A percentile compares a stretch with the other conserved stretches of the same genome.
These are phyloP conservation scores for Xenopus petersii DNA, from an alignment of 2,797 vertebrate genomes.

Conservation along the genomic window DNA sequence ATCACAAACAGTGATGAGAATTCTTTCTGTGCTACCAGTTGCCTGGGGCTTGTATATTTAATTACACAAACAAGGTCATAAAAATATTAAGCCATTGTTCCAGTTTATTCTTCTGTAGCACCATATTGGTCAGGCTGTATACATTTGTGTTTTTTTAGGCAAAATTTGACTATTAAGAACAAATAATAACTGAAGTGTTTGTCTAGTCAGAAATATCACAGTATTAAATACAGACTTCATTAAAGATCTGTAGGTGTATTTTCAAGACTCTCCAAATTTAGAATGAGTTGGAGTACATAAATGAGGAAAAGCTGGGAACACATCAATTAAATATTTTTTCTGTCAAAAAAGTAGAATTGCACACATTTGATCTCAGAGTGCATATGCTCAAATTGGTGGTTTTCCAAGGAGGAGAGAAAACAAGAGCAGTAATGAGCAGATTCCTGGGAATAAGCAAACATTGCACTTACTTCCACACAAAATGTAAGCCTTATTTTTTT, in stretches of 20 bases:
- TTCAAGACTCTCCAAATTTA: constrained; percentile 38
- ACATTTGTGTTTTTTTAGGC: background rate
- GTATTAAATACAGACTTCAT: constrained; percentile 21
- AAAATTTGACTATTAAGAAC: background rate
- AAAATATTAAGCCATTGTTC: too few relatives aligned
- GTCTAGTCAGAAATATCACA: constrained; percentile 2
- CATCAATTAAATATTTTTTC: constrained; percentile 58
- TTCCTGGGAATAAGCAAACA: constrained; percentile 18
- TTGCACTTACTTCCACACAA: background rate
- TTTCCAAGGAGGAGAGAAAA: constrained; percentile 52
- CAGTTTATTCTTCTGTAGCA: background rate
- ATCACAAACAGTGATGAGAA: too few relatives aligned
- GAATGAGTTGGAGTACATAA: constrained; percentile 36
- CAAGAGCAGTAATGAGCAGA: constrained; percentile 17
- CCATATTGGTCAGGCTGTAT: background rate
- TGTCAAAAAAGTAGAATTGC: constrained; percentile 59
- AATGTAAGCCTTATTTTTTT: background rate
- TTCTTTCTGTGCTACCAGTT: too few relatives aligned
- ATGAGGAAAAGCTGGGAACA: constrained; percentile 38
- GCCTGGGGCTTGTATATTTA: too few relatives aligned
- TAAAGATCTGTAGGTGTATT: constrained; percentile 38
- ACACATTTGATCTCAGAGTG: constrained; percentile 57
- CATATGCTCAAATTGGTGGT: constrained; percentile 54
- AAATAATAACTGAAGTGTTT: constrained; percentile 1
- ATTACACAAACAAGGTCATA: too few relatives aligned